A percentile compares a stretch with the other conserved stretches of the same genome.
Conservation (phyloP, 2,113 vertebrate genomes). For the Gadus chalcogrammus region DNA sequence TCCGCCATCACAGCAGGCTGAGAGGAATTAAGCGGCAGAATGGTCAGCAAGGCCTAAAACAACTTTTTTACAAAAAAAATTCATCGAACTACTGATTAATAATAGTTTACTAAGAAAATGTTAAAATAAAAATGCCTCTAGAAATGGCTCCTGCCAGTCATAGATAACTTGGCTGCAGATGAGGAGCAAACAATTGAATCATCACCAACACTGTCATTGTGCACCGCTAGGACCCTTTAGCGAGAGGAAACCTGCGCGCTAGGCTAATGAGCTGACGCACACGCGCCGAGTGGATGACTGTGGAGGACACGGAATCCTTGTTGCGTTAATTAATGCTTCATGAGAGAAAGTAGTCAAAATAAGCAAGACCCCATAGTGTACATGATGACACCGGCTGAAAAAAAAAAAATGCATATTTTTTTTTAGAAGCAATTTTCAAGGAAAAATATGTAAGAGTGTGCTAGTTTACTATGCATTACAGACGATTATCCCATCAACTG, state of each 20-base stretch:
- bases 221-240: constrained; percentile 12
- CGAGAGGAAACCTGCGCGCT: constrained; percentile 17
- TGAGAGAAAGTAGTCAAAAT: constrained; percentile 41
- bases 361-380: constrained; percentile 39
- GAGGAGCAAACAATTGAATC: neutral
- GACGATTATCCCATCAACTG: constrained; percentile 34
- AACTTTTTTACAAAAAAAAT: neutral
- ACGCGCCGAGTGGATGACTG: constrained; percentile 46
- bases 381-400: constrained; percentile 21
- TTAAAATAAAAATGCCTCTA: too few relatives aligned
- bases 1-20: constrained; percentile 16
- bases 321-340: constrained; percentile 58
- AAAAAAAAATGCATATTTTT: constrained; percentile 25
- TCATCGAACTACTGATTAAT: neutral
- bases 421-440: constrained; percentile 26
- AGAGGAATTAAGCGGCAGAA: constrained; percentile 17
- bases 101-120: neutral
- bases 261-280: constrained; percentile 48
- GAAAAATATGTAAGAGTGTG: neutral
- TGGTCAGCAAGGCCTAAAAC: constrained; percentile 15
- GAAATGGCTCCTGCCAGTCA: neutral
- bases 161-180: constrained; percentile 13
- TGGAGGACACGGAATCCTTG: constrained; percentile 54
- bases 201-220: neutral
- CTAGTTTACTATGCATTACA: constrained; percentile 7